phyloP scores from a whole-genome alignment of 2,797 vertebrate species.

The Chrosomus eos region DNA sequence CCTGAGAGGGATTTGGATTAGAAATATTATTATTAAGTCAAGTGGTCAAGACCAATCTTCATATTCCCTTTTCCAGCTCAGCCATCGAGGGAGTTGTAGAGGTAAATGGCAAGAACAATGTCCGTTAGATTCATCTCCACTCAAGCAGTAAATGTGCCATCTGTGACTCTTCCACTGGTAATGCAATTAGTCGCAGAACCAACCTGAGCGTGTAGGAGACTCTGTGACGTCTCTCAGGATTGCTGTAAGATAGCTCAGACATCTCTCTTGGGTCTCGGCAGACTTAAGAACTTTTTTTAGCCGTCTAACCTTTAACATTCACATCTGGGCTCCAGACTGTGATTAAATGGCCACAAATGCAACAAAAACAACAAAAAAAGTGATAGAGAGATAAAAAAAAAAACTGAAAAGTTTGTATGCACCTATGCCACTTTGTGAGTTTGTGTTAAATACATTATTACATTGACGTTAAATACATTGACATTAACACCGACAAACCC shows the following conservation, averaged over 20 bases:
- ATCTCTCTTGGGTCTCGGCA: background rate
- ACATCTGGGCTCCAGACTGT: background rate
- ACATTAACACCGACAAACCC: no score
- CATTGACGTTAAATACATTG: no score
- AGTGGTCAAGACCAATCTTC: slow-evolving; percentile 11
- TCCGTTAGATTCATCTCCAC: background rate
- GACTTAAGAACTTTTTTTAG: background rate
- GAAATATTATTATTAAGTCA: background rate
- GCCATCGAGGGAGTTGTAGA: background rate
- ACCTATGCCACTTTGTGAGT: no score
- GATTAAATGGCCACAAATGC: background rate
- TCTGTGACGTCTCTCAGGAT: background rate
- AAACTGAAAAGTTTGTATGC: no score
- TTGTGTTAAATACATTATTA: no score
- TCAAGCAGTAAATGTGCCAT: slow-evolving; percentile 27
- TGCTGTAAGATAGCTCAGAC: background rate
- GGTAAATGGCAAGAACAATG: background rate
- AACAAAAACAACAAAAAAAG: background rate
- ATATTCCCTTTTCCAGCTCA: background rate
- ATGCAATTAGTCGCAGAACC: slow-evolving; percentile 27
- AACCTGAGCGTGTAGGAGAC: background rate
- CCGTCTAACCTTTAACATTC: background rate
- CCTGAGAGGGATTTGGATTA: slow-evolving; percentile 40
- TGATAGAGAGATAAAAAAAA: no score
- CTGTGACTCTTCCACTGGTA: slow-evolving; percentile 6